Evolutionary conservation across 1,140 invertebrate species (phyloP).

Genomic region (Hirudo medicinalis): DNA sequence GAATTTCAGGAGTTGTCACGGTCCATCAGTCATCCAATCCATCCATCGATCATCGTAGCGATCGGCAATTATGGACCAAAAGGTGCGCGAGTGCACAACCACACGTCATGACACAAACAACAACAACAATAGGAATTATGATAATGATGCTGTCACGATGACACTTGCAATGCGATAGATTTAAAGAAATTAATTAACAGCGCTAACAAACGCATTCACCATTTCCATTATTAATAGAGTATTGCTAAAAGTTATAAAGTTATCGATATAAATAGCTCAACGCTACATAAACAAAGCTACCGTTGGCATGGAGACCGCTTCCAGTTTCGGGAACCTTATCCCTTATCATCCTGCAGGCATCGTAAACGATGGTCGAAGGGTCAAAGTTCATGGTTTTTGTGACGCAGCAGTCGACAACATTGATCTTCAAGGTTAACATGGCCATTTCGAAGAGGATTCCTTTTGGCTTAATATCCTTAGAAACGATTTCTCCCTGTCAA

Average conservation of each 20-base stretch:
- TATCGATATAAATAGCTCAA: no score
- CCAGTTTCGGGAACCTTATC: conserved; percentile 11
- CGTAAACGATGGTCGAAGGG: conserved; percentile 78
- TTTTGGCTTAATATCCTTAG: no score
- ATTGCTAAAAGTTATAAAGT: not conserved
- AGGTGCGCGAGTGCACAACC: no score
- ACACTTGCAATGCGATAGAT: not conserved
- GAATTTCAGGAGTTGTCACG: no score
- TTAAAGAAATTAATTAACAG: not conserved
- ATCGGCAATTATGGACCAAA: no score
- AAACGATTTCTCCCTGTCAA: no score
- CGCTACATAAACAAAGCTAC: not conserved
- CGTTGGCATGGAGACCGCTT: not conserved
- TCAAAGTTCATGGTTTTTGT: conserved; percentile 97
- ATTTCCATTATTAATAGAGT: not conserved
- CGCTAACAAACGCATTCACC: not conserved
- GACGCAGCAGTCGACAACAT: conserved; percentile 77
- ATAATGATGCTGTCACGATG: not conserved
- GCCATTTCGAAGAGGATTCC: conserved; percentile 28
- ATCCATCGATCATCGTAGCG: no score
- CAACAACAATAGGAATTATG: not conserved
- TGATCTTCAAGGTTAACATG: conserved; percentile 74
- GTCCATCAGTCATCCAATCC: no score
- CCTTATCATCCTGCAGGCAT: conserved; percentile 76
- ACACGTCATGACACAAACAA: not conserved